These are phyloP conservation scores for Gortyna flavago DNA, from an alignment of 2,888 invertebrate species.

Conservation along the genomic window DNA sequence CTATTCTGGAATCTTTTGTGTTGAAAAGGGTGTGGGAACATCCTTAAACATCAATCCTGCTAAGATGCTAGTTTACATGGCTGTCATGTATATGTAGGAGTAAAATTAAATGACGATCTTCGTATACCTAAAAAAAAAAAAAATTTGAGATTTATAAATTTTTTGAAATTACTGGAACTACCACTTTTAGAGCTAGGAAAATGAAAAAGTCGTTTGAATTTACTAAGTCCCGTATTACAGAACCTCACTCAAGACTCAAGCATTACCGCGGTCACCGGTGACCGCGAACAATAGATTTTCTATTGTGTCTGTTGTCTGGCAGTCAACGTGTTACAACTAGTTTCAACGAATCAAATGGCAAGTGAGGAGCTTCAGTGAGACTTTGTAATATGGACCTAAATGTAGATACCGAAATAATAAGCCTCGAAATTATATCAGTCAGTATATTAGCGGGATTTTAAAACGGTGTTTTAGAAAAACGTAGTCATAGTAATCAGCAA, in stretches of 20 bases:
- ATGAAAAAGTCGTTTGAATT: not conserved
- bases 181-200: not conserved
- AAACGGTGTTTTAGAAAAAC: not conserved
- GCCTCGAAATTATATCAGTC: not conserved
- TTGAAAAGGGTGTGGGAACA: slow-evolving; percentile 35
- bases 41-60: not conserved
- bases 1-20: slow-evolving; percentile 56
- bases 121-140: not conserved
- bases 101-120: not conserved
- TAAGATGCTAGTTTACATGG: slow-evolving; percentile 8
- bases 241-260: not conserved
- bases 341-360: too few species aligned
- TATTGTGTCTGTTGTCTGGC: too few species aligned
- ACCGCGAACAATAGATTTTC: too few species aligned
- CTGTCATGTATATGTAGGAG: not conserved
- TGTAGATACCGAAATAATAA: too few species aligned
- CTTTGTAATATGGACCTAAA: not conserved
- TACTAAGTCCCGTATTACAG: not conserved
- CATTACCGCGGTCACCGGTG: too few species aligned
- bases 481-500: not conserved
- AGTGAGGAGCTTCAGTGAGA: not conserved
- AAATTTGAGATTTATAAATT: not conserved
- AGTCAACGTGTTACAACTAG: too few species aligned
- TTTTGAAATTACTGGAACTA: not conserved
- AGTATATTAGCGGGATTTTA: not conserved